Conservation (phyloP, 2,797 vertebrate species). For the Clarias platycephalus region DNA sequence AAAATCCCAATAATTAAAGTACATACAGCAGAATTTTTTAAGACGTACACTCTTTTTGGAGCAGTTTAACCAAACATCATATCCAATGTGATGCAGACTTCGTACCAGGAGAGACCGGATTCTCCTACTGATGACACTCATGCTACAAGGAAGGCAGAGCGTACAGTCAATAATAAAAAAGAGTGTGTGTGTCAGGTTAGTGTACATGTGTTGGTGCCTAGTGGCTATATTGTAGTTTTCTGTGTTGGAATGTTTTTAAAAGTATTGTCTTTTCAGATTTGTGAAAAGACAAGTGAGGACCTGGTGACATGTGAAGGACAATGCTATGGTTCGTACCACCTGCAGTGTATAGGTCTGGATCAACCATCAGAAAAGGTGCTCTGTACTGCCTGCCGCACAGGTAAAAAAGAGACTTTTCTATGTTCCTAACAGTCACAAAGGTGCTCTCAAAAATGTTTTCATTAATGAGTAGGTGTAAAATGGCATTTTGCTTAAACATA, state of each 20-base stretch:
- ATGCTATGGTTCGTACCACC: constrained; percentile 90
- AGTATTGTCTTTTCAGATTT: constrained; percentile 71
- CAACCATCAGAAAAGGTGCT: constrained; percentile 82
- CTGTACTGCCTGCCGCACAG: constrained; percentile 86
- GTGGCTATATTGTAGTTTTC: background rate
- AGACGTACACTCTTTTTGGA: background rate
- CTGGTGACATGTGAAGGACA: constrained; percentile 90
- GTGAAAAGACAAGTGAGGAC: constrained; percentile 86
- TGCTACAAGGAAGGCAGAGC: constrained; percentile 84
- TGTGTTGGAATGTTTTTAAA: background rate
- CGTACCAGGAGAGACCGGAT: constrained; percentile 85
- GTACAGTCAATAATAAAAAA: constrained; percentile 78
- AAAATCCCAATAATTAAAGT: background rate
- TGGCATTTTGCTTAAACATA: too few species aligned
- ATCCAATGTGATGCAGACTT: constrained; percentile 73
- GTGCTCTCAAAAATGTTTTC: background rate
- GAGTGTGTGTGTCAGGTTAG: constrained; percentile 92
- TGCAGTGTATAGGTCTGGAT: constrained; percentile 80
- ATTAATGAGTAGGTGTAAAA: too few species aligned
- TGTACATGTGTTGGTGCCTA: background rate
- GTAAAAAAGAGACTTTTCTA: constrained; percentile 66
- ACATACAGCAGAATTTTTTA: background rate
- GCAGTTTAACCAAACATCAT: background rate
- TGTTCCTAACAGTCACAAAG: background rate
- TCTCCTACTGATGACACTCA: constrained; percentile 87